A percentile compares a stretch with the other conserved stretches of the same genome.
Conservation (phyloP, 2,113 vertebrate genomes). For the Zeus faber region DNA sequence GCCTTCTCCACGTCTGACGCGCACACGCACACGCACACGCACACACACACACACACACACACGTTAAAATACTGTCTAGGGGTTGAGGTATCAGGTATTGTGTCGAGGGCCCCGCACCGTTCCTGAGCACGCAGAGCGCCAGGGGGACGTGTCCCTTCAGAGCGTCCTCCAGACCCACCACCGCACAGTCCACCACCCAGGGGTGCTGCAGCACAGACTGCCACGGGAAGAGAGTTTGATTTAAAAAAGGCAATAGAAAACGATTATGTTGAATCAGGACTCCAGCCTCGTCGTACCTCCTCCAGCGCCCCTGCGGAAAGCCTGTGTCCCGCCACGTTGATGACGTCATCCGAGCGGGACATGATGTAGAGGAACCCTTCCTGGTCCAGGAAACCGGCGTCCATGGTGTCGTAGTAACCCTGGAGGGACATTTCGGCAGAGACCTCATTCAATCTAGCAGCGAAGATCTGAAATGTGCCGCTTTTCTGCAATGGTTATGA, state of each 20-base stretch:
- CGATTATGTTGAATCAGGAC: background rate
- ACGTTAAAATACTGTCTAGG: too few relatives aligned
- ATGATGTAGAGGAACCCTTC: slow-evolving; percentile 91
- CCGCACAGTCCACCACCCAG: slow-evolving; percentile 89
- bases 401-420: slow-evolving; percentile 98
- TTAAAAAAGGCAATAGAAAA: slow-evolving; percentile 1
- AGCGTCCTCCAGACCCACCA: slow-evolving; percentile 88
- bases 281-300: slow-evolving; percentile 74
- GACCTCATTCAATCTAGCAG: background rate
- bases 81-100: too few relatives aligned
- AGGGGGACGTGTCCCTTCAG: slow-evolving; percentile 91
- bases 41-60: too few relatives aligned
- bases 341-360: slow-evolving; percentile 95
- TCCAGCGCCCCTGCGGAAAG: slow-evolving; percentile 92
- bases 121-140: slow-evolving; percentile 86
- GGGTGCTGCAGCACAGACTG: slow-evolving; percentile 85
- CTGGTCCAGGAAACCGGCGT: slow-evolving; percentile 90
- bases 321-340: slow-evolving; percentile 95
- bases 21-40: background rate
- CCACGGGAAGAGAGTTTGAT: slow-evolving; percentile 25
- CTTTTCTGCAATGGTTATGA: too few relatives aligned
- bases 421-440: slow-evolving; percentile 44
- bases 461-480: too few relatives aligned
- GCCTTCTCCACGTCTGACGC: slow-evolving; percentile 71
- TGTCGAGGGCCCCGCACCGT: slow-evolving; percentile 80